phyloP scores from a whole-genome alignment of 2,888 invertebrate species.

The Xanthostigma xanthostigma region DNA sequence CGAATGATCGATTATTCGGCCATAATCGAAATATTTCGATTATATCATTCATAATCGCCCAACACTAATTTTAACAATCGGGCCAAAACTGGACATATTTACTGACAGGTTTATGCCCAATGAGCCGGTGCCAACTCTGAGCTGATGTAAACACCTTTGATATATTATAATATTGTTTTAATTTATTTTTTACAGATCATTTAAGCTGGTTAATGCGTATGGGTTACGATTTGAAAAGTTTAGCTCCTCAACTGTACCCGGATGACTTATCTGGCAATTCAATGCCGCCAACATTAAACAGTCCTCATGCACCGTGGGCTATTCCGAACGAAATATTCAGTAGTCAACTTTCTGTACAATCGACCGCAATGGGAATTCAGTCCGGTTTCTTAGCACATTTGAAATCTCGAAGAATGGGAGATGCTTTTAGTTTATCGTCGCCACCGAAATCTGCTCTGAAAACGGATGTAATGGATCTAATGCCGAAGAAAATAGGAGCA shows the following conservation, averaged over 20 bases:
- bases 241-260: constrained; percentile 76
- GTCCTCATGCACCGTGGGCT: constrained; percentile 37
- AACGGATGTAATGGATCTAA: constrained; percentile 58
- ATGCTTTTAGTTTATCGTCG: constrained; percentile 58
- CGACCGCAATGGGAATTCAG: constrained; percentile 56
- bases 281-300: constrained; percentile 46
- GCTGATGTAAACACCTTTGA: too few relatives aligned
- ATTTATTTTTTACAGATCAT: constrained; percentile 47
- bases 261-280: constrained; percentile 49
- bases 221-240: constrained; percentile 70
- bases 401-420: constrained; percentile 61
- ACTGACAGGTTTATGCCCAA: too few relatives aligned
- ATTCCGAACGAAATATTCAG: constrained; percentile 31
- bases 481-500: constrained; percentile 61
- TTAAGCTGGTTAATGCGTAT: constrained; percentile 71
- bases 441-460: constrained; percentile 69
- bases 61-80: too few relatives aligned
- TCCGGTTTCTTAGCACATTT: constrained; percentile 75
- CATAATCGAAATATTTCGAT: too few relatives aligned
- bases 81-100: too few relatives aligned
- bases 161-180: background rate
- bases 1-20: too few relatives aligned
- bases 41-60: too few relatives aligned
- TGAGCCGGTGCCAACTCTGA: too few relatives aligned
- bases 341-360: constrained; percentile 35